Evolutionary conservation across 2,888 invertebrate species (phyloP).

Genomic region (Pachydiplax longipennis): DNA sequence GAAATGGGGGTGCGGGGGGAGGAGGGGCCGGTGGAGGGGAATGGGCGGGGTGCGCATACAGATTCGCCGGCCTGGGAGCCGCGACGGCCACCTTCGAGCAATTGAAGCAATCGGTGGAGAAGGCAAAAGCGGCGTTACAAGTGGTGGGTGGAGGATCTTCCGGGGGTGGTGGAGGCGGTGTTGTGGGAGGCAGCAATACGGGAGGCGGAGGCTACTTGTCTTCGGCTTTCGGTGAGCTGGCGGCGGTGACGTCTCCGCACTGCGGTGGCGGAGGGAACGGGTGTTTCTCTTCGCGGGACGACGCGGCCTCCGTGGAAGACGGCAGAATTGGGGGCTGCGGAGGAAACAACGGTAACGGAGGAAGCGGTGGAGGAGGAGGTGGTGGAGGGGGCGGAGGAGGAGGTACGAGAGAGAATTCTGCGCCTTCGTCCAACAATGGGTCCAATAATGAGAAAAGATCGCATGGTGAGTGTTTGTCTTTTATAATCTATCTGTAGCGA

Average conservation of each 20-base stretch:
- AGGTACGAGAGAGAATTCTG: conserved; percentile 40
- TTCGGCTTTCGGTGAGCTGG: conserved; percentile 61
- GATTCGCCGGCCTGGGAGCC: conserved; percentile 66
- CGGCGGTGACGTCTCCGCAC: not conserved
- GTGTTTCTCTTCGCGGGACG: conserved; percentile 17
- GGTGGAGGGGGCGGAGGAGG: conserved; percentile 47
- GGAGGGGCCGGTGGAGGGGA: conserved; percentile 54
- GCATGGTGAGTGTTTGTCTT: not conserved
- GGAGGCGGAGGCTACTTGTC: conserved; percentile 15
- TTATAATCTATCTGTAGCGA: no score
- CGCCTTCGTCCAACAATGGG: conserved; percentile 31
- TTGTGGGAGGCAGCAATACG: not conserved
- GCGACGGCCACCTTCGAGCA: conserved; percentile 90
- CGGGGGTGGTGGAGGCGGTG: not conserved
- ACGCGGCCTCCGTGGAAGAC: conserved; percentile 18
- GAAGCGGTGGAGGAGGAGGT: not conserved
- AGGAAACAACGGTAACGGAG: not conserved
- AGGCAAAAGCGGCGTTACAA: conserved; percentile 86
- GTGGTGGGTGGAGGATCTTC: conserved; percentile 4
- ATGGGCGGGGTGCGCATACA: conserved; percentile 67
- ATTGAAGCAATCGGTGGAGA: conserved; percentile 88
- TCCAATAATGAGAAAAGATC: conserved; percentile 30
- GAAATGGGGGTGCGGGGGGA: conserved; percentile 54
- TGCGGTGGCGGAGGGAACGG: not conserved
- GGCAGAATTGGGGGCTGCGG: conserved; percentile 17